These are phyloP conservation scores for Drosophila parthenogenetica DNA, from an alignment of 2,888 invertebrate species.

Conservation along the genomic window DNA sequence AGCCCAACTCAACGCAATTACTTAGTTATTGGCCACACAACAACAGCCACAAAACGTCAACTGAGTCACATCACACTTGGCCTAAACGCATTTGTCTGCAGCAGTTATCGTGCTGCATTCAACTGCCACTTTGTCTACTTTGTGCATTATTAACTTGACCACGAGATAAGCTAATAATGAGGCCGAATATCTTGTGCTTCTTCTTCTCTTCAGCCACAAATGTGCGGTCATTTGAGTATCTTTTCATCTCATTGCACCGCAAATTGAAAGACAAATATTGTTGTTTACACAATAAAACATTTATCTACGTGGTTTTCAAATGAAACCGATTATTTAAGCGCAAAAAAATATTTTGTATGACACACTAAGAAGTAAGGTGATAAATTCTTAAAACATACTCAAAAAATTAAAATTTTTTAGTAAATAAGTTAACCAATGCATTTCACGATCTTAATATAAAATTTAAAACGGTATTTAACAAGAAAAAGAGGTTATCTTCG, in stretches of 20 bases:
- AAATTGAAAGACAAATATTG: constrained; percentile 10
- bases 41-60: constrained; percentile 65
- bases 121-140: constrained; percentile 26
- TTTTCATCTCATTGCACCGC: constrained; percentile 10
- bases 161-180: constrained; percentile 75
- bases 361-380: too few relatives aligned
- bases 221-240: constrained; percentile 46
- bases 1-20: constrained; percentile 57
- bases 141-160: constrained; percentile 80
- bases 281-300: constrained; percentile 4
- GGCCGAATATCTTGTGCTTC: constrained; percentile 52
- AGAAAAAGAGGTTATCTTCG: too few relatives aligned
- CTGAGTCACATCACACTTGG: constrained; percentile 10
- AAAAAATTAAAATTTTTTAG: too few relatives aligned
- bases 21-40: constrained; percentile 74
- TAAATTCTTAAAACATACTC: too few relatives aligned
- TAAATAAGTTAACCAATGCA: too few relatives aligned
- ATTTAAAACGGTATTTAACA: too few relatives aligned
- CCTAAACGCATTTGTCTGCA: not conserved
- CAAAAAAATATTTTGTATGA: too few relatives aligned
- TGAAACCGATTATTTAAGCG: too few relatives aligned
- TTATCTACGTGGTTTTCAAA: too few relatives aligned
- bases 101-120: constrained; percentile 45
- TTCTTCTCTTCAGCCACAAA: constrained; percentile 28
- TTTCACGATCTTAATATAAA: too few relatives aligned